These are phyloP conservation scores for Turritopsis dohrnii DNA, from an alignment of 30 jellyfish, hydroid and myxozoan genomes.

Conservation along the genomic window DNA sequence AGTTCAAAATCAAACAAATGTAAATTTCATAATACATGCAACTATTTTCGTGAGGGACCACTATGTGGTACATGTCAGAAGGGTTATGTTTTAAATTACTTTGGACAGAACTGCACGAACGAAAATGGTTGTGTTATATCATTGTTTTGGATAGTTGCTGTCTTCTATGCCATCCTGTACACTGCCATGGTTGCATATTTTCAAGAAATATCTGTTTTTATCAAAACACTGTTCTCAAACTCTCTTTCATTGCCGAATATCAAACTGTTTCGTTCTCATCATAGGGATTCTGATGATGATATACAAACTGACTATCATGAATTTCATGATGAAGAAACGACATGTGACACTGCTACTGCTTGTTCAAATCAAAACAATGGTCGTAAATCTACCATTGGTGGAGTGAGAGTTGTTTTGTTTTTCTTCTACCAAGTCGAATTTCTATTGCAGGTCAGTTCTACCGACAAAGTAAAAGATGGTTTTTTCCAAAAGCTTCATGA, in stretches of 20 bases:
- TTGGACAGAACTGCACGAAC: background rate
- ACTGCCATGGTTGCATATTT: background rate
- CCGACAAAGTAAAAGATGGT: background rate
- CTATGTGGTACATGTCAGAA: background rate
- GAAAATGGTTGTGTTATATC: background rate
- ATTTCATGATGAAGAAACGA: background rate
- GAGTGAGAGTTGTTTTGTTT: background rate
- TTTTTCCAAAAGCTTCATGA: background rate
- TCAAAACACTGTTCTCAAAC: background rate
- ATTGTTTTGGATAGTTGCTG: background rate
- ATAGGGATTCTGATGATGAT: background rate
- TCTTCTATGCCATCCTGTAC: background rate
- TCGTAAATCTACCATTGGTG: background rate
- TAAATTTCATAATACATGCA: background rate
- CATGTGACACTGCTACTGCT: background rate
- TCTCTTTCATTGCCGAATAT: background rate
- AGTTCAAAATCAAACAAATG: background rate
- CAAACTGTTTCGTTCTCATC: background rate
- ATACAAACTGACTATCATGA: background rate
- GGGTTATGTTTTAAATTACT: background rate
- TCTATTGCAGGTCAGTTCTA: background rate
- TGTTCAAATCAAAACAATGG: background rate
- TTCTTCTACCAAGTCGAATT: background rate
- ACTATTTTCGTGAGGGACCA: background rate
- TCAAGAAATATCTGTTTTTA: background rate